Conservation (phyloP, 1,140 invertebrate genomes). For the Thaumetopoea pityocampa region DNA sequence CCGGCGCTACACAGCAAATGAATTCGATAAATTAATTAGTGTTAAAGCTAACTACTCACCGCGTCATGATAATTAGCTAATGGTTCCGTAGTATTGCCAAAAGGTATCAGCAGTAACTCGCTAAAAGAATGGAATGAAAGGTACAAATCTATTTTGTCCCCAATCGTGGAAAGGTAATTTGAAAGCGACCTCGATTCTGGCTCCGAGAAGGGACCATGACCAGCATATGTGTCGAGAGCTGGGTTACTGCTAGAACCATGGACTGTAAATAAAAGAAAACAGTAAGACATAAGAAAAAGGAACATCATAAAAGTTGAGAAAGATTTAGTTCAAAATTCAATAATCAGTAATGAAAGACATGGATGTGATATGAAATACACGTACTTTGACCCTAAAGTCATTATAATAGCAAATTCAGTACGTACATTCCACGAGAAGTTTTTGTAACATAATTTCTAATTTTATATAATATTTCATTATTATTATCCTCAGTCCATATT, state of each 20-base stretch:
- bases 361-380: no score
- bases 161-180: slow-evolving; percentile 75
- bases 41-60: no score
- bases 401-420: no score
- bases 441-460: no score
- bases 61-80: slow-evolving; percentile 76
- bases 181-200: slow-evolving; percentile 81
- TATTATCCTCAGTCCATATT: no score
- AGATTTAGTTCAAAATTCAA: no score
- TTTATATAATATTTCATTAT: no score
- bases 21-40: not conserved
- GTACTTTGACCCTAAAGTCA: no score
- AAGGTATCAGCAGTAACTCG: slow-evolving; percentile 72
- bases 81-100: slow-evolving; percentile 71
- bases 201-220: slow-evolving; percentile 84
- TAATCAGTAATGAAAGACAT: no score
- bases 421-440: no score
- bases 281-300: no score
- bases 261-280: slow-evolving; percentile 28
- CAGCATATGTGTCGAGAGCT: slow-evolving; percentile 83
- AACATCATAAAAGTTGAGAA: no score
- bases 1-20: not conserved
- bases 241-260: slow-evolving; percentile 78
- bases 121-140: slow-evolving; percentile 76
- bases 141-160: slow-evolving; percentile 69